phyloP scores from a whole-genome alignment of 2,888 invertebrate species.

The Rotaria socialis region DNA sequence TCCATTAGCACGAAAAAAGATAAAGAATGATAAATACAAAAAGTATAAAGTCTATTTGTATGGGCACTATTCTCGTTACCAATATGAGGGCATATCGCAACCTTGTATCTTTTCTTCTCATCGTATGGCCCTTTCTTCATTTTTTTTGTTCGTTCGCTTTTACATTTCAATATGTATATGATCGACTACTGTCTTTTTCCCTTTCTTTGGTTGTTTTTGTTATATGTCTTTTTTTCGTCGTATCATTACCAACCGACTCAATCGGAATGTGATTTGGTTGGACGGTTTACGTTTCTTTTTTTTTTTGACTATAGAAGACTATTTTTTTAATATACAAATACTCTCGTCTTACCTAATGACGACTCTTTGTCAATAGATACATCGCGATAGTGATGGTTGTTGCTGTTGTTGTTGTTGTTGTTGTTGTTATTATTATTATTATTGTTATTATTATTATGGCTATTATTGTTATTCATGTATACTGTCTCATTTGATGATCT shows the following conservation, averaged over 20 bases:
- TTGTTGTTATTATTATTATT: not conserved
- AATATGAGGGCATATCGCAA: not conserved
- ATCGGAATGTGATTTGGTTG: slow-evolving; percentile 32
- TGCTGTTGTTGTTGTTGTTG: slow-evolving; percentile 6
- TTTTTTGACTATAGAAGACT: slow-evolving; percentile 1
- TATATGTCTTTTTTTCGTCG: slow-evolving; percentile 6
- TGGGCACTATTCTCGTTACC: not conserved
- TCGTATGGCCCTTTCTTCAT: not conserved
- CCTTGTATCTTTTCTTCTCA: slow-evolving; percentile 26
- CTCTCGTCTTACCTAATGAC: not conserved
- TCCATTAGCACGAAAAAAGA: not conserved
- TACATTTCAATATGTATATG: not conserved
- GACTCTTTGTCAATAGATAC: slow-evolving; percentile 1
- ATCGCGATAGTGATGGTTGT: not conserved
- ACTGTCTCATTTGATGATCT: not conserved
- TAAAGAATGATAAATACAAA: not conserved
- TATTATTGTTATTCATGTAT: not conserved
- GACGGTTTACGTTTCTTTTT: slow-evolving; percentile 26
- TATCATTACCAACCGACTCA: not conserved
- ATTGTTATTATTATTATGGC: not conserved
- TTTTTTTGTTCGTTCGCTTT: not conserved
- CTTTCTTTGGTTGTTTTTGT: slow-evolving; percentile 16
- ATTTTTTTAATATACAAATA: not conserved
- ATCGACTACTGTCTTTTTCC: not conserved
- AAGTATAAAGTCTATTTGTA: not conserved